Evolutionary conservation across 2,113 vertebrate species (phyloP).

Genomic region (Epinephelus fuscoguttatus): DNA sequence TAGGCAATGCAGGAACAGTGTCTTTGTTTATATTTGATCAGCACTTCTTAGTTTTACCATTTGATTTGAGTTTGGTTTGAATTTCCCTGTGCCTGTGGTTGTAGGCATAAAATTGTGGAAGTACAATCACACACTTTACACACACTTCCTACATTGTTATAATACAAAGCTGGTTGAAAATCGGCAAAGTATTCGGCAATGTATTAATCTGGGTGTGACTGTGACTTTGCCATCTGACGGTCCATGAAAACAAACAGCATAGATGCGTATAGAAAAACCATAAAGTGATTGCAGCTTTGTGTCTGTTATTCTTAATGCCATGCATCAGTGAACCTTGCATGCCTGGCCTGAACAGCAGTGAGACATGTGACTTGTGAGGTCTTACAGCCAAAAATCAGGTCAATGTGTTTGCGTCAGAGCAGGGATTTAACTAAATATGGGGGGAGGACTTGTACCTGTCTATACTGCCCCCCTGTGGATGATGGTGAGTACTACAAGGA

Average conservation of each 20-base stretch:
- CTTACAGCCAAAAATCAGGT: conserved; percentile 76
- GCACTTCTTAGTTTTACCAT: no score
- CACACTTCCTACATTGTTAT: no score
- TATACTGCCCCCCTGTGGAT: conserved; percentile 63
- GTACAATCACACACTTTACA: no score
- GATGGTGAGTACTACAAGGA: conserved; percentile 1
- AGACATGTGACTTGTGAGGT: conserved; percentile 47
- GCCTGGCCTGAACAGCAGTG: conserved; percentile 11
- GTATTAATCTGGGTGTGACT: neutral
- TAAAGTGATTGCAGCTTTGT: neutral
- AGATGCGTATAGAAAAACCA: neutral
- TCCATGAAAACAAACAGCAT: neutral
- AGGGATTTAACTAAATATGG: conserved; percentile 62
- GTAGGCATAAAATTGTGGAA: no score
- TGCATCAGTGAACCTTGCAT: conserved; percentile 2
- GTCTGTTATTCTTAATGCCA: neutral
- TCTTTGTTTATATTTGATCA: no score
- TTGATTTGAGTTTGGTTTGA: no score
- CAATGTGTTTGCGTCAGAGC: conserved; percentile 72
- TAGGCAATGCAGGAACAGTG: no score
- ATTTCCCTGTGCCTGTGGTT: no score
- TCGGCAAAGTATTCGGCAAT: no score
- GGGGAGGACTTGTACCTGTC: neutral
- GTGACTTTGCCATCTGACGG: neutral
- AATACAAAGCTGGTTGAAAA: no score